Percentiles rank a stretch among this genome's conserved stretches.
These are phyloP conservation scores for Sphinx pinastri DNA, from an alignment of 2,888 invertebrate genomes.

Conservation along the genomic window DNA sequence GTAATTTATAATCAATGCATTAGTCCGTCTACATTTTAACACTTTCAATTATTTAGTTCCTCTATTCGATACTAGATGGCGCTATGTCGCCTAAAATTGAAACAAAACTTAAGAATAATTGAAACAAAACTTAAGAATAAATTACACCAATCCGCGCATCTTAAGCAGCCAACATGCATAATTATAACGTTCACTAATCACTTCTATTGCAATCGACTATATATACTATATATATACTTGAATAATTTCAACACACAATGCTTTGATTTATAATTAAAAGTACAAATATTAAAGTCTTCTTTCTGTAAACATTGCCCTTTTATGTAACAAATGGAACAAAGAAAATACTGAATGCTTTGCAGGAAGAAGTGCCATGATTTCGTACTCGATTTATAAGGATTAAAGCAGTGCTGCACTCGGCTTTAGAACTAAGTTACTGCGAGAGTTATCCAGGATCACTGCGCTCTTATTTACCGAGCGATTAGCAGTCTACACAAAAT, in stretches of 20 bases:
- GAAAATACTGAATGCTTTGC: neutral
- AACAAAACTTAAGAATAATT: neutral
- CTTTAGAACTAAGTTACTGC: neutral
- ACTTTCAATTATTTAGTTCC: neutral
- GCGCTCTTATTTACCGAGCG: conserved; percentile 15
- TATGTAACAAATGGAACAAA: neutral
- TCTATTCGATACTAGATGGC: conserved; percentile 59
- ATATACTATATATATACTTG: no score
- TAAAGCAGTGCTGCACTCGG: neutral
- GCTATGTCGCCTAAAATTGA: conserved; percentile 36
- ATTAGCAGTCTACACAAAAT: conserved; percentile 24
- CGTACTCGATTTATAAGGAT: neutral
- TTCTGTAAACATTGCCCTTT: neutral
- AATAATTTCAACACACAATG: no score
- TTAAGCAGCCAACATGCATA: no score
- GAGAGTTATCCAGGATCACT: conserved; percentile 14
- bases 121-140: neutral
- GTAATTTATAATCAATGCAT: conserved; percentile 28
- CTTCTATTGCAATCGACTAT: no score
- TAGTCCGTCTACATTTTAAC: neutral
- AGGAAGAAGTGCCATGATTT: neutral
- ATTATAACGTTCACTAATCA: no score
- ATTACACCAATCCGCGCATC: no score
- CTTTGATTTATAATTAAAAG: neutral
- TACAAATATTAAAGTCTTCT: neutral